These are phyloP conservation scores for Myzus persicae DNA, from an alignment of 1,140 invertebrate species.

Conservation along the genomic window DNA sequence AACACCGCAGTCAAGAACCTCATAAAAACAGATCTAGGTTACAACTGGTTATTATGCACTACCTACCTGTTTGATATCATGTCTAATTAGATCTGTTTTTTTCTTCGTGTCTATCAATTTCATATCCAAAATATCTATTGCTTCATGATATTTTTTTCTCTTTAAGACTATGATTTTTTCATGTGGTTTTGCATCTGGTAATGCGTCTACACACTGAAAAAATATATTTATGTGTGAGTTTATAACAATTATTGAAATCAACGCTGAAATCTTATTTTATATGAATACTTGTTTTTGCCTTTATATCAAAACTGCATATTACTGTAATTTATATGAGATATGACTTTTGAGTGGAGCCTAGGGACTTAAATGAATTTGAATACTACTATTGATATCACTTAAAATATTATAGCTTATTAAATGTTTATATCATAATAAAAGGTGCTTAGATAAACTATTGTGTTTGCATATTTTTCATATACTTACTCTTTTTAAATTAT, in stretches of 20 bases:
- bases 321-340: too few relatives aligned
- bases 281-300: too few relatives aligned
- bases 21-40: background rate
- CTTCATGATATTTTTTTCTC: conserved; percentile 68
- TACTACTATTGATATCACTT: too few relatives aligned
- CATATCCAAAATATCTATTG: conserved; percentile 73
- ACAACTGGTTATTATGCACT: conserved; percentile 14
- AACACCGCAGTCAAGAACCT: conserved; percentile 20
- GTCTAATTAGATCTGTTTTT: conserved; percentile 72
- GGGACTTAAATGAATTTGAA: too few relatives aligned
- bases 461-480: too few relatives aligned
- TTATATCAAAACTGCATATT: too few relatives aligned
- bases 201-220: conserved; percentile 48
- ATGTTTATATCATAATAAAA: too few relatives aligned
- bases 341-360: too few relatives aligned
- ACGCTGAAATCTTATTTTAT: background rate
- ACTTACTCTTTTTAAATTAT: too few relatives aligned
- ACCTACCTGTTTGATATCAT: conserved; percentile 58
- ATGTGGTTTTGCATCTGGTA: conserved; percentile 13
- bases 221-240: too few relatives aligned
- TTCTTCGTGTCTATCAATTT: conserved; percentile 79
- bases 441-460: too few relatives aligned
- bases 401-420: too few relatives aligned
- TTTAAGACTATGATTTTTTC: background rate
- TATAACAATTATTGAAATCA: background rate